phyloP scores from a whole-genome alignment of 2,113 vertebrate species.

The Zootoca vivipara region DNA sequence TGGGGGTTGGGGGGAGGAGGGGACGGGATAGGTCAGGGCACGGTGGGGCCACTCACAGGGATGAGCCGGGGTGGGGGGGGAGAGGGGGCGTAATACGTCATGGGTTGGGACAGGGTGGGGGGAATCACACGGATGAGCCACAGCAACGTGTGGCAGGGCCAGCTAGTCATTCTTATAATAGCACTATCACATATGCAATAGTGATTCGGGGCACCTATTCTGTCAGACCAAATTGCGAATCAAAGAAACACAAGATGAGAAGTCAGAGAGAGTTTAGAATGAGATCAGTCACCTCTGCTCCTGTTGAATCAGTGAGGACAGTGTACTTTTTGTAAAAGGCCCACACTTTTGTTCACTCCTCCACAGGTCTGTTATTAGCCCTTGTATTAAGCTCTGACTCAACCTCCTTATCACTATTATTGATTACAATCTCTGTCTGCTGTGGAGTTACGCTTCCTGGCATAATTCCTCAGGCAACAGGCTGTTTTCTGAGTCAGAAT shows the following conservation, averaged over 20 bases:
- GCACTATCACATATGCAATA: too few species aligned
- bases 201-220: not conserved
- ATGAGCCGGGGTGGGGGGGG: too few species aligned
- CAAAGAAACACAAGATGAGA: slow-evolving; percentile 6
- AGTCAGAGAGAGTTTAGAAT: slow-evolving; percentile 26
- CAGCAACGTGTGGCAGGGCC: too few species aligned
- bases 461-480: slow-evolving; percentile 44
- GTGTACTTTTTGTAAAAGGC: not conserved
- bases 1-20: too few species aligned
- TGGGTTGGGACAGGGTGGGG: too few species aligned
- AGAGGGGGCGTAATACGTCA: too few species aligned
- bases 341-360: not conserved
- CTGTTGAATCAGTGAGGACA: slow-evolving; percentile 22
- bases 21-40: too few species aligned
- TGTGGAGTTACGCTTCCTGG: slow-evolving; percentile 35
- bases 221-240: slow-evolving; percentile 15
- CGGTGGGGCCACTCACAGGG: too few species aligned
- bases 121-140: too few species aligned
- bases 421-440: slow-evolving; percentile 44
- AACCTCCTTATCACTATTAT: not conserved
- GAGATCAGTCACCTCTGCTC: not conserved
- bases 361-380: slow-evolving; percentile 26
- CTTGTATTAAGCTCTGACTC: slow-evolving; percentile 42
- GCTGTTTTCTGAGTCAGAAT: slow-evolving; percentile 54
- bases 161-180: too few species aligned